Conservation (phyloP, 2,113 vertebrate species). For the Pelmatolapia mariae region DNA sequence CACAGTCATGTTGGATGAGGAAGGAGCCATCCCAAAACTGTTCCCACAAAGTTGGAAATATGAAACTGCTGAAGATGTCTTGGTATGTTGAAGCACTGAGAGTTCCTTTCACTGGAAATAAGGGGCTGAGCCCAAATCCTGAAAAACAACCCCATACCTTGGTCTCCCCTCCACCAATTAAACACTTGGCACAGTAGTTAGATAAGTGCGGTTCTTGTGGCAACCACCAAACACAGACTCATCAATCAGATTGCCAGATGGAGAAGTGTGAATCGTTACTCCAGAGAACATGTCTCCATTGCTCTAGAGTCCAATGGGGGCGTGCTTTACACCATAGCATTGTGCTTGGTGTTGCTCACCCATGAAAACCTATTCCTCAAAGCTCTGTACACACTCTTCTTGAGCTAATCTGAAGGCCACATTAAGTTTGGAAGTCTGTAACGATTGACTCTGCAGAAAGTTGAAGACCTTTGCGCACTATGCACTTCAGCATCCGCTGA, state of each 20-base stretch:
- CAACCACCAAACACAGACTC: not conserved
- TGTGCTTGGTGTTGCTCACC: not conserved
- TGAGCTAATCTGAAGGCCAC: not conserved
- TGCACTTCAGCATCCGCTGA: not conserved
- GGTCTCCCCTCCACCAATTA: not conserved
- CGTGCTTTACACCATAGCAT: not conserved
- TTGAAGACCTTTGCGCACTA: not conserved
- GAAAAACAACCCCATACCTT: not conserved
- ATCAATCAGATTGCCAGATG: not conserved
- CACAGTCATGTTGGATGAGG: not conserved
- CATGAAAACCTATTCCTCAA: not conserved
- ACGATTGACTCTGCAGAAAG: not conserved
- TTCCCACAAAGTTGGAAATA: not conserved
- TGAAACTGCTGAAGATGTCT: not conserved
- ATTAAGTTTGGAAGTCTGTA: not conserved
- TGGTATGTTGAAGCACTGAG: not conserved
- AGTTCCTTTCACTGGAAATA: not conserved
- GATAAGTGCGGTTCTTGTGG: not conserved
- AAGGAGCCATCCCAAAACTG: not conserved
- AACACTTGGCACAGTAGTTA: not conserved
- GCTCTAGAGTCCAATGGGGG: not conserved
- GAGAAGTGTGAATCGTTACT: not conserved
- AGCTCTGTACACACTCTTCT: not conserved
- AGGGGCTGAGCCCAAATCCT: not conserved
- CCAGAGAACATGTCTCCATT: not conserved